Conservation (phyloP, 2,113 vertebrate species). For the Odobenus rosmarus region DNA sequence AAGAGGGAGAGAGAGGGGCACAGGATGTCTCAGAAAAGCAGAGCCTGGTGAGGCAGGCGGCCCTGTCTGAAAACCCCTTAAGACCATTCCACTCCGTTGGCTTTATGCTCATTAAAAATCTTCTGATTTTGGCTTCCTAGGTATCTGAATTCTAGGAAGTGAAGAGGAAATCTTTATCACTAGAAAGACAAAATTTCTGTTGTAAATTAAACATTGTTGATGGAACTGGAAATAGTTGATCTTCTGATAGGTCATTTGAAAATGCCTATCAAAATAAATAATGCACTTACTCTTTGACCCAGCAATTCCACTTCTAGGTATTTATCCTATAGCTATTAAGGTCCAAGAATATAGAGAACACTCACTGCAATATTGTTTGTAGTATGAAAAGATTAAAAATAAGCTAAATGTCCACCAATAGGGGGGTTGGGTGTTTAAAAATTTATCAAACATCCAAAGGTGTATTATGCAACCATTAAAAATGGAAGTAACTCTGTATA, state of each 20-base stretch:
- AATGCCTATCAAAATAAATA: slow-evolving; percentile 35
- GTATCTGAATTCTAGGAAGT: background rate
- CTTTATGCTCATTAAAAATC: background rate
- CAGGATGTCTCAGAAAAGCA: background rate
- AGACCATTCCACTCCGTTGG: background rate
- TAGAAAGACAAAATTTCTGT: slow-evolving; percentile 9
- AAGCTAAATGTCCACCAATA: background rate
- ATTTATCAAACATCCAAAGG: background rate
- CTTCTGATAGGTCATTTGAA: background rate
- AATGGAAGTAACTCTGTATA: background rate
- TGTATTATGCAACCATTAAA: slow-evolving; percentile 5
- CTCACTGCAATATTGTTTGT: background rate
- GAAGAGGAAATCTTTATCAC: background rate
- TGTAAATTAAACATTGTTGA: slow-evolving; percentile 9
- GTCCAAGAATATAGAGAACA: background rate
- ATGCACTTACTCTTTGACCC: background rate
- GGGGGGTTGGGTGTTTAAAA: background rate
- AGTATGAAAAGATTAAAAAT: slow-evolving; percentile 41
- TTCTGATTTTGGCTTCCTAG: background rate
- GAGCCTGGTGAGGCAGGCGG: background rate
- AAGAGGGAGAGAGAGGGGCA: background rate
- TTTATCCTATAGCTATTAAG: background rate
- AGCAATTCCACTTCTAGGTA: background rate
- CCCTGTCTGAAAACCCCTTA: background rate
- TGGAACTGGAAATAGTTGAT: background rate